These are phyloP conservation scores for Carassius gibelio DNA, from an alignment of 2,113 vertebrate genomes.

Conservation along the genomic window DNA sequence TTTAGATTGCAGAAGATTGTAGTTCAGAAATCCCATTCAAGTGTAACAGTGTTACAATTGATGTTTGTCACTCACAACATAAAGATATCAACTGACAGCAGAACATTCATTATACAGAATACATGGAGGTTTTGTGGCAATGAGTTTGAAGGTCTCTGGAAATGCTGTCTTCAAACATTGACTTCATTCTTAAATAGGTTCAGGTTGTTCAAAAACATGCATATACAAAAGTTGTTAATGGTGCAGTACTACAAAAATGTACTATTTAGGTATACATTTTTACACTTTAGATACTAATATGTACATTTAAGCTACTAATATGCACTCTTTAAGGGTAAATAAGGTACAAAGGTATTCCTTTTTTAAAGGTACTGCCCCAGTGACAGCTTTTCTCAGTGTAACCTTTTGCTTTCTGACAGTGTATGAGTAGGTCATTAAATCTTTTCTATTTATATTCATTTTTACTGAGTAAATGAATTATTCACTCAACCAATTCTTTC, in stretches of 20 bases:
- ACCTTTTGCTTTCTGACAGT: background rate
- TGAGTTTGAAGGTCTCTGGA: background rate
- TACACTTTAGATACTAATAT: too few relatives aligned
- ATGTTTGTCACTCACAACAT: background rate
- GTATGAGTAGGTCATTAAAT: background rate
- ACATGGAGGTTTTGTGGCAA: background rate
- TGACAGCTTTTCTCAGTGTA: background rate
- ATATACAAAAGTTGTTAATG: too few relatives aligned
- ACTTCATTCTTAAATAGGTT: too few relatives aligned
- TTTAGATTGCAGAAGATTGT: conserved; percentile 34
- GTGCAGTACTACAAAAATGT: too few relatives aligned
- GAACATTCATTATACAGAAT: background rate
- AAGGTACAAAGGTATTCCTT: background rate
- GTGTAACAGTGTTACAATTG: background rate
- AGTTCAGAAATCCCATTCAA: conserved; percentile 7
- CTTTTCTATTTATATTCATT: too few relatives aligned
- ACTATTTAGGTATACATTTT: too few relatives aligned
- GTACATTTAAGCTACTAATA: too few relatives aligned
- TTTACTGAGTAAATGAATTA: background rate
- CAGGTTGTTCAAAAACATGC: too few relatives aligned
- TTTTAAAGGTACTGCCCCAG: background rate
- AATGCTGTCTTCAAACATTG: background rate
- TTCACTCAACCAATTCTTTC: background rate
- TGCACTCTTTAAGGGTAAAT: background rate
- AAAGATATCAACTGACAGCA: background rate